Percentiles rank a stretch among this genome's conserved stretches.
Conservation (phyloP, 2,113 vertebrate species). For the Nothoprocta pentlandii region DNA sequence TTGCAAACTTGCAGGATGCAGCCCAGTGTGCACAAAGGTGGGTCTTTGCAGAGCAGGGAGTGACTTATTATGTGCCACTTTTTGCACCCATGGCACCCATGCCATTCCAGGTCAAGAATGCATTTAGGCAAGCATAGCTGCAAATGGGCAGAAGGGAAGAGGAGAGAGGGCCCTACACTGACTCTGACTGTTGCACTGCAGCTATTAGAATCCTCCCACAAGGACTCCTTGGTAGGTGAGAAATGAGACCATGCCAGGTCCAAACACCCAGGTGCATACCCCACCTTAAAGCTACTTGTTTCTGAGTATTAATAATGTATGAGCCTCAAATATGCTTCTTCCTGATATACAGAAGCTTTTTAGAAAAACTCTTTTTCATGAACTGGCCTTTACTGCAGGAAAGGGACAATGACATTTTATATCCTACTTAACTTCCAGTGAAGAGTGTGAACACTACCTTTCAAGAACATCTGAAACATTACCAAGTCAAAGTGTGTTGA, state of each 20-base stretch:
- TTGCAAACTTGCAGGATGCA: background rate
- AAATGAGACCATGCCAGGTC: background rate
- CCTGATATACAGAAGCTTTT: background rate
- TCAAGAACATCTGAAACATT: accelerated
- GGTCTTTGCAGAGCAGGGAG: background rate
- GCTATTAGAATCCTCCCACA: accelerated
- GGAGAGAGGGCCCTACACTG: background rate
- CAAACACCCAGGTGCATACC: too few relatives aligned
- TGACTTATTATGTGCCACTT: background rate
- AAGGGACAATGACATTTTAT: background rate
- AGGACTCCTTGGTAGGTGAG: background rate
- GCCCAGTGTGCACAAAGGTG: background rate
- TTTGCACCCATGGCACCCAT: background rate
- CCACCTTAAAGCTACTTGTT: background rate
- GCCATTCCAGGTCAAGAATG: accelerated
- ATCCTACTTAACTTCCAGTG: background rate
- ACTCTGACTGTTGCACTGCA: accelerated
- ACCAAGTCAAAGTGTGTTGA: background rate
- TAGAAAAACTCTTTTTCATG: background rate
- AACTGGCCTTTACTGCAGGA: background rate
- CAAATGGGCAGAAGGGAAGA: background rate
- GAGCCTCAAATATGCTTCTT: background rate
- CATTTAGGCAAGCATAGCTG: background rate
- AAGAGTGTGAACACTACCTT: background rate
- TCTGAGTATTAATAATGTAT: background rate